Evolutionary conservation across 2,797 vertebrate genomes (phyloP), one percentile per base, ranked within the genome.

Genomic region (Fistularia commersonii): DNA sequence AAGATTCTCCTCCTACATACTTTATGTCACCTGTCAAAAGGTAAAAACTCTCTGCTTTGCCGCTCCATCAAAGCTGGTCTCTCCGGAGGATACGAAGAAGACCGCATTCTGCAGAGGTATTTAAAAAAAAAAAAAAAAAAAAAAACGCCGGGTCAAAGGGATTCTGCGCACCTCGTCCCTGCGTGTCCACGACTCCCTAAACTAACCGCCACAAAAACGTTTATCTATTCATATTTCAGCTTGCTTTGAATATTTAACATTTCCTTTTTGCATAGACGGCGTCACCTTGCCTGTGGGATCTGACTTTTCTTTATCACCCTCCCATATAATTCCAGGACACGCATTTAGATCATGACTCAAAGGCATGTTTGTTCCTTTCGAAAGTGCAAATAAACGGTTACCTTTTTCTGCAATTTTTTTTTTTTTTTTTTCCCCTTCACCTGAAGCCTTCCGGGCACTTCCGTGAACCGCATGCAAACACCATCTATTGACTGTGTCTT

Each of bases 11-110:
- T 10, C 70, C 62, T 62, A 58, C 70, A 34, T 66, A 42, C 44
- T 78, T 64, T 56, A 72, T 58, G 69, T 67, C 50, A 53, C 66
- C 68, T 72, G 69, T 79, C 76, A 65, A 31, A 46, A 59, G 10
- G 44, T 50, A 47, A 71, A 71, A 68, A 48, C 75, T 61, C 57
- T 51, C 49, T 36, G 34, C 50, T 61, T 12, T 49, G 48, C 14
- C 1, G 40, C 45, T 10, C 43, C 14, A 11, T 45, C 49, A 35
- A 57, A 65, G 46, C 48, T 6, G 1, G 51, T 62, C 51, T n/a
- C 15, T 37, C 23, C 4, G 23, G 23, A 23, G 23, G 23, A 23
- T 23, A 23, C 23, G 23, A 23, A 36, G 50, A 58, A 36, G 50
- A 58, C 53, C 61, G 57, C 67, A 50, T 52, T 52, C 38, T 8